These are phyloP conservation scores for Scaptomyza cyrtandrae DNA, from an alignment of 2,888 invertebrate genomes.

Conservation along the genomic window DNA sequence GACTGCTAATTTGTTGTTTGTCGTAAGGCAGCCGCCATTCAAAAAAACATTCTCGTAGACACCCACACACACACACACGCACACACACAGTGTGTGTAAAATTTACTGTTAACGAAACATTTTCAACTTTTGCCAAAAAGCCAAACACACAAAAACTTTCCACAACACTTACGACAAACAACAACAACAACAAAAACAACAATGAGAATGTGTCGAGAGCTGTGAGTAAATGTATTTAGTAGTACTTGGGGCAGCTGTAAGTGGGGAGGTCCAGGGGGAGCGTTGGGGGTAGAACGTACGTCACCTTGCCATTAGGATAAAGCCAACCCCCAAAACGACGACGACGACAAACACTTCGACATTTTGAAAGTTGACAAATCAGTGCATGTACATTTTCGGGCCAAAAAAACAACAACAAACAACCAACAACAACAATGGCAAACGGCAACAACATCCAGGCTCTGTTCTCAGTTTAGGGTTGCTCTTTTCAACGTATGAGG, in stretches of 20 bases:
- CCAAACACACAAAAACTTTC: constrained; percentile 73
- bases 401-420: constrained; percentile 4
- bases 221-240: constrained; percentile 75
- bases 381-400: constrained; percentile 67
- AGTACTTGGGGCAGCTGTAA: constrained; percentile 36
- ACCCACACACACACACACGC: constrained; percentile 24
- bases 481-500: constrained; percentile 41
- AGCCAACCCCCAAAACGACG: constrained; percentile 59
- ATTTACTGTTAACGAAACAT: constrained; percentile 77
- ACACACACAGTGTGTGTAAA: constrained; percentile 44
- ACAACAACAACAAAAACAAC: constrained; percentile 49
- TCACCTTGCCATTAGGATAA: constrained; percentile 63
- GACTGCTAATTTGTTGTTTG: constrained; percentile 79
- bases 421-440: no score
- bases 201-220: constrained; percentile 39
- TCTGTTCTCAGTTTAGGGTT: constrained; percentile 46
- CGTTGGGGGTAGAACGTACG: constrained; percentile 17
- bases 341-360: constrained; percentile 71
- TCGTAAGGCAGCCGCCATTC: constrained; percentile 76
- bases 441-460: not conserved
- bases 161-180: constrained; percentile 69
- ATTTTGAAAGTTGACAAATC: constrained; percentile 81
- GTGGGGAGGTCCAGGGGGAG: not conserved
- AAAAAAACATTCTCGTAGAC: constrained; percentile 58
- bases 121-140: constrained; percentile 79